Base-by-base conservation (phyloP, 2,888 invertebrate species). In the Vanessa cardui region DNA sequence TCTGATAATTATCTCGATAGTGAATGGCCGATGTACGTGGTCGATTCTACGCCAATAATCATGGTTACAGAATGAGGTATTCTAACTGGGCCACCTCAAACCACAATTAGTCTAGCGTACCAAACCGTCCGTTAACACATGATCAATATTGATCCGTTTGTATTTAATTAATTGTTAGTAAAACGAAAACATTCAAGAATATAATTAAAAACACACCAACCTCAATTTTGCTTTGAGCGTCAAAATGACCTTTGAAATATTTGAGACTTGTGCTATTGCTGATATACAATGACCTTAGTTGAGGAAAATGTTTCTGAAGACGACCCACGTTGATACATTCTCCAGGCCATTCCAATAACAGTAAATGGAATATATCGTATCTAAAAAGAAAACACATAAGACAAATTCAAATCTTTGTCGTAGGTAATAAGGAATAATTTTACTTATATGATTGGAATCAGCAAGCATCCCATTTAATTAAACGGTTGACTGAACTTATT, bases 221-320 rank as follows among this genome's bases (percentile, higher is more conserved):
- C 87, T 91, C 80, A 69, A 92, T 88, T 70, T 82, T 87, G 70
- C 82, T 86, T 1, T 65, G 70, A 1, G 79, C 69, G n/a, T 79
- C 79, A 68, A 92, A 91, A 52, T 81, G 80, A 16, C 92, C 92
- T 66, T 82, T 86, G 69, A 92, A 88, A n/a, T 63, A 77, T 64
- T 77, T 81, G 44, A 92, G 74, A 3, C 67, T 64, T 1, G 88
- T 83, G 72, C 88, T 86, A 76, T 92, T 90, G 56, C 84, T 74
- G 59, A 92, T 73, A 69, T 89, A 87, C 61, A 92, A 73, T 16
- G 72, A 69, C 2, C 74, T 72, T 2, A 92, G 78, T 39, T 80
- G 81, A 0, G 92, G 92, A 64, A 88, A 92, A 73, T 84, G 81
- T 54, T 82, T 77, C 71, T 88, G 85, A n/a, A 92, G 78, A 1